phyloP scores from a whole-genome alignment of 2,113 vertebrate species.

The Sander vitreus region DNA sequence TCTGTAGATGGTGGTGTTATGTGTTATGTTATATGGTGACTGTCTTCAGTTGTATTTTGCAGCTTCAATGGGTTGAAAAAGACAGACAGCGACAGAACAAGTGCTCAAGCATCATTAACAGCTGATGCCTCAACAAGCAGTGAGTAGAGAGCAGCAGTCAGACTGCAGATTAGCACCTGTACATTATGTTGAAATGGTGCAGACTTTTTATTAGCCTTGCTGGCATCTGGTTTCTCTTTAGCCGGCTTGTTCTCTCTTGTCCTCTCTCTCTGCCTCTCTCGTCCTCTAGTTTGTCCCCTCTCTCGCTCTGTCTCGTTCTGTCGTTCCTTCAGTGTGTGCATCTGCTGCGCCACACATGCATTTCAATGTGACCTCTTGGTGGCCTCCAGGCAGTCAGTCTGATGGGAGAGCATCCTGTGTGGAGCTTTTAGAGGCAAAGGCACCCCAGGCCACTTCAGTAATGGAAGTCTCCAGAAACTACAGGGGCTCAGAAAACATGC shows the following conservation, averaged over 20 bases:
- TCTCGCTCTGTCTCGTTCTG: background rate
- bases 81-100: slow-evolving; percentile 7
- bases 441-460: slow-evolving; percentile 65
- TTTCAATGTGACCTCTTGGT: slow-evolving; percentile 69
- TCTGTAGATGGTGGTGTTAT: background rate
- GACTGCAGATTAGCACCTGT: slow-evolving; percentile 48
- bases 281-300: background rate
- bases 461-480: slow-evolving; percentile 68
- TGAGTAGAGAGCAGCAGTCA: slow-evolving; percentile 32
- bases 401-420: slow-evolving; percentile 54
- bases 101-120: slow-evolving; percentile 28
- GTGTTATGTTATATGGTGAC: too few species aligned
- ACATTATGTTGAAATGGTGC: slow-evolving; percentile 33
- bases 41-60: slow-evolving; percentile 9
- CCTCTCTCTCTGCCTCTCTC: background rate
- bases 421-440: slow-evolving; percentile 70
- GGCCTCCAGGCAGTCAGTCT: slow-evolving; percentile 64
- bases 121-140: slow-evolving; percentile 19
- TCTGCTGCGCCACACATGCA: slow-evolving; percentile 49
- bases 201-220: slow-evolving; percentile 37
- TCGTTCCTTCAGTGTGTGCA: slow-evolving; percentile 12
- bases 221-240: slow-evolving; percentile 29
- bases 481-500: slow-evolving; percentile 26
- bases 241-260: background rate
- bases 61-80: background rate